Conservation (phyloP, 2,888 invertebrate genomes). For the Limnephilus lunatus region DNA sequence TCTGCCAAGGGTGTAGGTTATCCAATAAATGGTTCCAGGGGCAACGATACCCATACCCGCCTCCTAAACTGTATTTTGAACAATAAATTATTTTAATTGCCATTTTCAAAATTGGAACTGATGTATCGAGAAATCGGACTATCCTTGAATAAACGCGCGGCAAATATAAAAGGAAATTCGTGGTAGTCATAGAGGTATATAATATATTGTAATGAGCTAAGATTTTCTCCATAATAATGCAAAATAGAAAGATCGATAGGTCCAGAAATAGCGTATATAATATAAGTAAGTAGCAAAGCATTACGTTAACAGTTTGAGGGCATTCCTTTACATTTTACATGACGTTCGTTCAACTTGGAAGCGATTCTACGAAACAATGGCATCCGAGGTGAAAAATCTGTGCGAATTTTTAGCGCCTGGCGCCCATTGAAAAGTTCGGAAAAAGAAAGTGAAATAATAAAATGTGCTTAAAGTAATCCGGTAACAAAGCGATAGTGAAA, state of each 20-base stretch:
- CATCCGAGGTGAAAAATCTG: conserved; percentile 20
- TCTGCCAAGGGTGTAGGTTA: too few relatives aligned
- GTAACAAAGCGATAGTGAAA: conserved; percentile 56
- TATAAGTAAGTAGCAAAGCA: neutral
- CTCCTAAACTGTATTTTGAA: too few relatives aligned
- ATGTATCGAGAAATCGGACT: too few relatives aligned
- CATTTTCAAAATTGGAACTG: too few relatives aligned
- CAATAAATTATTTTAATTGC: too few relatives aligned
- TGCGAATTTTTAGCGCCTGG: conserved; percentile 27
- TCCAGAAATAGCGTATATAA: neutral
- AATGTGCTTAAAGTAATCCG: conserved; percentile 30
- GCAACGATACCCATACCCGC: too few relatives aligned
- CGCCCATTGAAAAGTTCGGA: conserved; percentile 38
- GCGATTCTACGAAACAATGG: conserved; percentile 19
- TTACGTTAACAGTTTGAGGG: neutral
- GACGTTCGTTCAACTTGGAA: conserved; percentile 25
- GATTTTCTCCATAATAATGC: neutral
- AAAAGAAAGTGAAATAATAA: conserved; percentile 50
- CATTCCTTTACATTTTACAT: neutral
- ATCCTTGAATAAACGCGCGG: too few relatives aligned
- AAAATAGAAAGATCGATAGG: neutral
- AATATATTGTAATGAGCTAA: neutral
- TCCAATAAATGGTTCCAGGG: too few relatives aligned
- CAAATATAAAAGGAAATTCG: too few relatives aligned
- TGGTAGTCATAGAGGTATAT: too few relatives aligned